Evolutionary conservation across 2,888 invertebrate species (phyloP), one percentile per base, ranked within the genome.

Genomic region (Leptothorax acervorum): DNA sequence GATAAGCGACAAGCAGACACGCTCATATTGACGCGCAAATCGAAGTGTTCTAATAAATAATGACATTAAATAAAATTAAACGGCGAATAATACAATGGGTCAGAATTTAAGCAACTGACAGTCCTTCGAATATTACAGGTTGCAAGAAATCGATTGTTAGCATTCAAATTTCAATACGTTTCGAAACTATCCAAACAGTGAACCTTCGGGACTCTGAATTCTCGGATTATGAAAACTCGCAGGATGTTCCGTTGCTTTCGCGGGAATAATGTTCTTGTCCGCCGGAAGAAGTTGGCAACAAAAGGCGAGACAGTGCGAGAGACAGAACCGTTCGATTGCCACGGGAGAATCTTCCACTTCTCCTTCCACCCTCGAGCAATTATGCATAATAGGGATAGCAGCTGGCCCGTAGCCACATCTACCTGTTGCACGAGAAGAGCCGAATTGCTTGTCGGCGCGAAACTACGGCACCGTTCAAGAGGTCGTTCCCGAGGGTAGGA

Each of bases 391-490:
- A 89, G 88, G 87, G 89, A 86, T 90, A 87, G 91, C 90, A 88
- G 86, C 90, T 92, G 91, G 92, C 91, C 90, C 90, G 90, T 89
- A 90, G 90, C 92, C 90, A 92, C 87, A 87, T 90, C 92, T 93
- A 93, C 93, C 93, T 93, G 93, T 93, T 93, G 93, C 93, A 84
- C 90, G 89, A 83, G 42, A 55, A 85, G 78, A 87, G 83, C 87
- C 88, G 86, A 90, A 90, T 86, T 88, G 89, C 86, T 89, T 85
- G 90, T 90, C 90, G 87, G 89, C 83, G 87, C 82, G 88, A 90
- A 88, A 86, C 90, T 88, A 88, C 90, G 90, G 90, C 88, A 87
- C 89, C 89, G 91, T 91, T 91, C 89, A 92, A 91, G 89, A 91
- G 88, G 87, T 87, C 90, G 89, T 89, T 90, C 88, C 87, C 88